Conservation (phyloP, 2,888 invertebrate genomes). For the Ectemnius cavifrons region DNA sequence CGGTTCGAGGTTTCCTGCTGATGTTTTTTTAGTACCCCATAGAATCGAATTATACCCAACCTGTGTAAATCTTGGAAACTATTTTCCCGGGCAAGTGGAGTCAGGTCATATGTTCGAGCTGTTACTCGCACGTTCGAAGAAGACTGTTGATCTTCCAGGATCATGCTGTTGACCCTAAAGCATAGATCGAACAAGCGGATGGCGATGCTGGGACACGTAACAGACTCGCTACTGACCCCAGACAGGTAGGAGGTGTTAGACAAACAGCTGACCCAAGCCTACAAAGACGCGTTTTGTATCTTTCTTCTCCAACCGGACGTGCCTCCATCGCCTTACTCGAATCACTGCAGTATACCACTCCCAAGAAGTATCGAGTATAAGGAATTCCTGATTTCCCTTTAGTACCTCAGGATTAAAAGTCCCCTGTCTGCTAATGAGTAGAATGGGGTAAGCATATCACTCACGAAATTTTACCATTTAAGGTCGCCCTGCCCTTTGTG, state of each 20-base stretch:
- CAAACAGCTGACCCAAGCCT: constrained; percentile 64
- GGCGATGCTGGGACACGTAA: constrained; percentile 48
- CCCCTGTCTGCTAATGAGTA: not conserved
- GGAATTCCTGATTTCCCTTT: too few species aligned
- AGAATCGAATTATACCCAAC: too few species aligned
- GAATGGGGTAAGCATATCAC: not conserved
- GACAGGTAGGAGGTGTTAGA: constrained; percentile 67
- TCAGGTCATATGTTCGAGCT: too few species aligned
- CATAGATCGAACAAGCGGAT: constrained; percentile 56
- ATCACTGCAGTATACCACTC: not conserved
- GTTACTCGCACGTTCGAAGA: constrained; percentile 22
- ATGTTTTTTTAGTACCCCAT: too few species aligned
- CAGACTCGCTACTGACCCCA: constrained; percentile 66
- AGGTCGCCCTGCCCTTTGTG: too few species aligned
- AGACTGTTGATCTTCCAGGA: constrained; percentile 47
- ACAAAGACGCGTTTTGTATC: constrained; percentile 63
- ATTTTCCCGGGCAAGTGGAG: too few species aligned
- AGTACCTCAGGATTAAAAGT: too few species aligned
- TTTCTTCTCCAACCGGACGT: not conserved
- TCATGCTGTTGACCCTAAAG: constrained; percentile 54
- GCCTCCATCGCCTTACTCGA: not conserved
- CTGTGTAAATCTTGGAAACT: too few species aligned
- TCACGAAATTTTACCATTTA: too few species aligned
- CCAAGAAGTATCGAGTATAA: too few species aligned
- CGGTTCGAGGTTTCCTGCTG: too few species aligned